Evolutionary conservation across 2,888 invertebrate species (phyloP), one percentile per base, ranked within the genome.

Genomic region (Falcaria lacertinaria): DNA sequence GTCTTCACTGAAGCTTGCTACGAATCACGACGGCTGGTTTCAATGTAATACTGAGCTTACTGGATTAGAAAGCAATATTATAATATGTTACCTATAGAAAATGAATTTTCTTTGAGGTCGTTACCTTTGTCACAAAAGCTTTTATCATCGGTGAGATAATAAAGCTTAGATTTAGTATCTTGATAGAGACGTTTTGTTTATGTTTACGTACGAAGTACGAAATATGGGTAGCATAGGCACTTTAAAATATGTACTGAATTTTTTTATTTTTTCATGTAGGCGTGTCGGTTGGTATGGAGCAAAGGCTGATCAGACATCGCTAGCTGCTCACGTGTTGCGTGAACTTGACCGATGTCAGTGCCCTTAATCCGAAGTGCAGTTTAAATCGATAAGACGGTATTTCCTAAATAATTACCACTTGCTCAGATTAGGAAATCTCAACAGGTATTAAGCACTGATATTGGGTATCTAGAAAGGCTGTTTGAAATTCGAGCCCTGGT

Each of bases 1-100:
- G 72, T 77, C 73, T 77, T 74, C 69, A 74, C 68, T 77, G 77
- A 87, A 86, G 80, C 77, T 85, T 79, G 80, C 81, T 75, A 68
- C 80, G 76, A 79, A 83, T 80, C 79, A 72, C 69, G 68, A 66
- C 70, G 74, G 72, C 80, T 80, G 75, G 80, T 81, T 83, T 82
- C 75, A 72, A 71, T 78, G 74, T 80, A 74, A 77, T 80, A 79
- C 61, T 37, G 17, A 37, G 35, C 35, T 35, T 35, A 37, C 22
- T 37, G 22, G 37, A 37, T 22, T 19, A 19, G 16, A 36, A 36
- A 36, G 35, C 2, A 19, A 36, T 36, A 36, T 36, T 37, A 37
- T 37, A 37, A 37, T 37, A 37, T 37, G 37, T 37, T 25, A 28
- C 28, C 28, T 2, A 37, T 14, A 22, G 37, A 37, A 37, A 22